Evolutionary conservation across 2,888 invertebrate species (phyloP).

Genomic region (Gerris lacustris): DNA sequence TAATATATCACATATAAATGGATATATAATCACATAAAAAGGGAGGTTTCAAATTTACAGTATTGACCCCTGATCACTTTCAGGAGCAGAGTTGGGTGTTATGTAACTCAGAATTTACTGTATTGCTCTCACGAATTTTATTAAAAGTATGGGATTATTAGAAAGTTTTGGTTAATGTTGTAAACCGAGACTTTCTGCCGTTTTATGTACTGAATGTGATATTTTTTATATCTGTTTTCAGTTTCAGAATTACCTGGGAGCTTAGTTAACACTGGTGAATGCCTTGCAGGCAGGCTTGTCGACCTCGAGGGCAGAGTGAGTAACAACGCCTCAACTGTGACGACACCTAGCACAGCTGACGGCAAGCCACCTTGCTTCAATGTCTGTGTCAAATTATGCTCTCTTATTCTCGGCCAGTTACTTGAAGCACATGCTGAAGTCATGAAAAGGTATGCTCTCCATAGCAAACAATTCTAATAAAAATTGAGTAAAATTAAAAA

Average conservation of each 20-base stretch:
- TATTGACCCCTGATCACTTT: no score
- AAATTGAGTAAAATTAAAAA: no score
- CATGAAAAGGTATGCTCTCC: slow-evolving; percentile 36
- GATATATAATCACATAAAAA: no score
- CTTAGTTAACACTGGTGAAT: not conserved
- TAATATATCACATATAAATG: no score
- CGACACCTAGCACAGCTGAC: not conserved
- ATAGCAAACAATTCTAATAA: not conserved
- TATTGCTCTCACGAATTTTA: no score
- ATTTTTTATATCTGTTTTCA: not conserved
- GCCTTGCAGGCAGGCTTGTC: not conserved
- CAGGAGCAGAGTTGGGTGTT: no score
- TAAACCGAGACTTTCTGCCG: no score
- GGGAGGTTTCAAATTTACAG: no score
- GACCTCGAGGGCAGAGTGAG: not conserved
- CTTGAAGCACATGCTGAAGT: slow-evolving; percentile 67
- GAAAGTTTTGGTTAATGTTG: no score
- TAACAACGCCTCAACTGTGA: not conserved
- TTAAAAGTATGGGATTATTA: no score
- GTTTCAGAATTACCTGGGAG: not conserved
- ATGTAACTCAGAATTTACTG: no score
- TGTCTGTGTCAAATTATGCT: slow-evolving; percentile 63
- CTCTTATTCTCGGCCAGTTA: slow-evolving; percentile 64
- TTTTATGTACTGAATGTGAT: no score
- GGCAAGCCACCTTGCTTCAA: slow-evolving; percentile 33